Conservation (phyloP, 2,113 vertebrate genomes). For the Mastomys coucha region DNA sequence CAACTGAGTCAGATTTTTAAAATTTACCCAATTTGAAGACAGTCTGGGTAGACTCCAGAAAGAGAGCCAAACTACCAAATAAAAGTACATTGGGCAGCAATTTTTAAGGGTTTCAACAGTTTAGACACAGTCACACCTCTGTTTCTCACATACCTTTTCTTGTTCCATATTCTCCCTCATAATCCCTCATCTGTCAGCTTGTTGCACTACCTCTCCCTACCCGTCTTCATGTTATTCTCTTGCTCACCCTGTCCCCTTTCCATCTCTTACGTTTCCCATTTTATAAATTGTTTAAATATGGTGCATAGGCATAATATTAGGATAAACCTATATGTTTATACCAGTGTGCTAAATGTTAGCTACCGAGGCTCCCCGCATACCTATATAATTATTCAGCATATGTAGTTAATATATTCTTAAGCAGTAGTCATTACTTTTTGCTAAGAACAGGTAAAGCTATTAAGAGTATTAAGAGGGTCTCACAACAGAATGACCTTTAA, state of each 20-base stretch:
- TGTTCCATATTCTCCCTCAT: background rate
- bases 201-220: background rate
- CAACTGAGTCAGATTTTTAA: background rate
- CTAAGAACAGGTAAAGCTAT: conserved; percentile 69
- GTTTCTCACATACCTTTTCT: rapidly evolving
- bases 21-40: background rate
- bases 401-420: conserved; percentile 63
- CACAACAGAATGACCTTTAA: conserved; percentile 72
- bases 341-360: conserved; percentile 9
- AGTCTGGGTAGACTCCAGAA: background rate
- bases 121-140: background rate
- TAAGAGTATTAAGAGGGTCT: conserved; percentile 76
- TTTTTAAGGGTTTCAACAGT: background rate
- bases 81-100: background rate
- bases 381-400: conserved; percentile 54
- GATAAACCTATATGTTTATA: background rate
- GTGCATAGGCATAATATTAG: background rate
- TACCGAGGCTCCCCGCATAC: background rate
- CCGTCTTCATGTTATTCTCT: background rate
- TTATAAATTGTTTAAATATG: conserved; percentile 44
- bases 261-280: background rate
- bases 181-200: rapidly evolving
- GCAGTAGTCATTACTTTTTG: conserved; percentile 57
- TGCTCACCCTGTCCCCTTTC: background rate
- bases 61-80: background rate